phyloP scores from a whole-genome alignment of 2,797 vertebrate genomes.

The Urocyon cinereoargenteus region DNA sequence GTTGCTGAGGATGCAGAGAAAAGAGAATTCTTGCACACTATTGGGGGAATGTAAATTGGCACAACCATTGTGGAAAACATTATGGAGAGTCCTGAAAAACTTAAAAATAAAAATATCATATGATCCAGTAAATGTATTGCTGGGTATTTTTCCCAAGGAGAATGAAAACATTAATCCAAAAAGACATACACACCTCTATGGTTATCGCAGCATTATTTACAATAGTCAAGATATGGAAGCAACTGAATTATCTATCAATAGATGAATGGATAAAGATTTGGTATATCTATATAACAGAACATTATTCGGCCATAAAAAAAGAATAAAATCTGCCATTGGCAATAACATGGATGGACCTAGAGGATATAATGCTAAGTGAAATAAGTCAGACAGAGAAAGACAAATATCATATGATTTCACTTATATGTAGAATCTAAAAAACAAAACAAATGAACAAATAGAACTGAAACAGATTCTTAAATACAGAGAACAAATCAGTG shows the following conservation, averaged over 20 bases:
- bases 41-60: background rate
- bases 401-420: background rate
- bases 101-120: background rate
- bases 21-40: background rate
- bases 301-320: background rate
- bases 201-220: background rate
- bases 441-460: background rate
- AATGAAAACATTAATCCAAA: background rate
- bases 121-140: background rate
- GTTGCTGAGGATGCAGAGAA: background rate
- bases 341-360: background rate
- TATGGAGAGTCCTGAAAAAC: background rate
- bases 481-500: background rate
- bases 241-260: background rate
- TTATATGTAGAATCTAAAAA: background rate
- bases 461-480: background rate
- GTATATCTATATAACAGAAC: background rate
- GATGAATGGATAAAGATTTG: background rate
- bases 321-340: background rate
- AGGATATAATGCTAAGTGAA: background rate
- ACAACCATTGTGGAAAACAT: background rate
- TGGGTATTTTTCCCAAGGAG: background rate
- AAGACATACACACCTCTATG: background rate
- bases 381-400: background rate
- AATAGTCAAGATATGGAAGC: background rate